Evolutionary conservation across 1,140 invertebrate species (phyloP), one percentile per base, ranked within the genome.

Genomic region (Drosophila parabipectinata): DNA sequence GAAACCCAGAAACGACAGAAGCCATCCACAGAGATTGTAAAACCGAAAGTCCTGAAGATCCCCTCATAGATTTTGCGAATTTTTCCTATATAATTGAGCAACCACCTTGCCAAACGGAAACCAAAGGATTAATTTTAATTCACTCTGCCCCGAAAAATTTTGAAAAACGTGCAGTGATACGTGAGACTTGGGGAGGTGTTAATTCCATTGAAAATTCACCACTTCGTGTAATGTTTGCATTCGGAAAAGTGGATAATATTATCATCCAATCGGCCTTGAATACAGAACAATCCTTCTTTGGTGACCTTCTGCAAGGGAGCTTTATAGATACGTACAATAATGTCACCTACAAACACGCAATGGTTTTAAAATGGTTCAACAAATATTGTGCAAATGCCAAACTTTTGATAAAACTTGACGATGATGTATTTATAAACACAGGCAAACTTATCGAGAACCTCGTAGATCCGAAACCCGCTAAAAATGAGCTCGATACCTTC

Each of bases 271-370:
- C 87, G 0, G 73, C 82, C 14, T 72, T 97, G 3, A 76, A 93
- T 32, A 75, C 93, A 39, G 97, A 98, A 90, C 93, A 94, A 66
- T 76, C 85, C 4, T 76, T 79, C 1, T 94, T 95, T 77, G 92
- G 93, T 14, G 97, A 98, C 90, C 93, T 97, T 52, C 93, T 97
- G 14, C 96, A 97, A 91, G 96, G 96, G 21, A 94, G 94, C 68
- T 97, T 97, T 91, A 45, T 93, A 3, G 97, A 98, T 92, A 93
- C 93, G 15, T 98, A 98, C 85, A 93, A 94, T 59, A 98, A 98
- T 92, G 93, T 98, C 88, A 97, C 96, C 0, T 97, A 97, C 79
- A 98, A 98, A 91, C 96, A 97, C 91, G 94, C 96, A 1, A 96
- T 96, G 94, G 95, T 94, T 3, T 93, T 97, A 10, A 96, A 96